These are phyloP conservation scores for Pantelozetes paolii DNA, from an alignment of 2,888 invertebrate species.

Conservation along the genomic window DNA sequence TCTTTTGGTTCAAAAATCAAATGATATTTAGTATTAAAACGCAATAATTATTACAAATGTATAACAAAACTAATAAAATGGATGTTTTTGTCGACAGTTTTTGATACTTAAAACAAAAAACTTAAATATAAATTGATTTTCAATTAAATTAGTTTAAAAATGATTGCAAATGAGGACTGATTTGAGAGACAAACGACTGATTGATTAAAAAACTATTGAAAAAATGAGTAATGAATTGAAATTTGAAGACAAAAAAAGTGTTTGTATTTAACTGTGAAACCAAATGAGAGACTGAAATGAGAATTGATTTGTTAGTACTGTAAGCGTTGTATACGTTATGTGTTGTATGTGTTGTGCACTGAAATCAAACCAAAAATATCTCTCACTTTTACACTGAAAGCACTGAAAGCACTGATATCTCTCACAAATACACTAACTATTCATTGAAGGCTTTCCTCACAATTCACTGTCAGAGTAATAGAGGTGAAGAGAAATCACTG, in stretches of 20 bases:
- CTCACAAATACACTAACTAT: background rate
- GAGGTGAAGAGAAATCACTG: no score
- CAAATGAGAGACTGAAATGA: slow-evolving; percentile 16
- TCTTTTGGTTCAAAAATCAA: no score
- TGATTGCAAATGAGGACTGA: no score
- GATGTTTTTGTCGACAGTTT: background rate
- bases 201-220: background rate
- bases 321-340: slow-evolving; percentile 17
- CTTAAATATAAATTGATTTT: no score
- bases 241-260: background rate
- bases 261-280: slow-evolving; percentile 4
- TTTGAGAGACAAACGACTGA: no score
- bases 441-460: background rate
- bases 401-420: background rate
- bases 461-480: no score
- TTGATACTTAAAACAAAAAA: no score
- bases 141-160: no score
- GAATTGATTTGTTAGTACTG: slow-evolving; percentile 13
- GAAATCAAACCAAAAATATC: slow-evolving; percentile 9
- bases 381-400: background rate
- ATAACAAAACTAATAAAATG: slow-evolving; percentile 15
- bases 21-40: no score
- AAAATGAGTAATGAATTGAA: slow-evolving; percentile 9
- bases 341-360: no score
- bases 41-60: background rate